These are phyloP conservation scores for Lepus europaeus DNA, from an alignment of 2,113 vertebrate species.

Conservation along the genomic window DNA sequence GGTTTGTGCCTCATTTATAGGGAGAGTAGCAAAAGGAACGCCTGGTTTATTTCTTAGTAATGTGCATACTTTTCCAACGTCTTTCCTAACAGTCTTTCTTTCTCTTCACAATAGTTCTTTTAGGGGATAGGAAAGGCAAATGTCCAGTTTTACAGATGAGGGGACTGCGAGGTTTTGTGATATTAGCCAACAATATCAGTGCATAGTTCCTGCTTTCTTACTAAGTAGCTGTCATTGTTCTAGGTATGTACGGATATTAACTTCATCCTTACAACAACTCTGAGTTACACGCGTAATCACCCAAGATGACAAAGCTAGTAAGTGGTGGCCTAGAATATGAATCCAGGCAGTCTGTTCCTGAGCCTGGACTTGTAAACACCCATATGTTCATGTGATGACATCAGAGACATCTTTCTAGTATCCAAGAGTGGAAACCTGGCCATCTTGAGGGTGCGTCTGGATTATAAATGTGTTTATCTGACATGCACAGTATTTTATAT, in stretches of 20 bases:
- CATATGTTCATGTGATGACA: background rate
- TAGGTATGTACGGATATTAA: background rate
- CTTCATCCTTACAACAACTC: background rate
- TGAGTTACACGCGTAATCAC: background rate
- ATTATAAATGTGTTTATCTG: conserved; percentile 4
- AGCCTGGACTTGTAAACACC: background rate
- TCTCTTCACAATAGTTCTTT: background rate
- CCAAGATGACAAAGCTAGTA: background rate
- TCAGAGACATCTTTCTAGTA: background rate
- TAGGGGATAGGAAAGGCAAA: background rate
- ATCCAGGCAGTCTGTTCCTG: background rate
- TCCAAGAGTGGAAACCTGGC: background rate
- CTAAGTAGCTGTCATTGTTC: background rate
- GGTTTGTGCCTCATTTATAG: background rate
- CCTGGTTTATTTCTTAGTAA: background rate
- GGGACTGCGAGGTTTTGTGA: background rate
- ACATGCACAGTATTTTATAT: background rate
- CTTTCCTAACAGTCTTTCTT: conserved; percentile 12
- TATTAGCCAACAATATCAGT: background rate
- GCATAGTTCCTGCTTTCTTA: background rate
- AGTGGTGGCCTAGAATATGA: background rate
- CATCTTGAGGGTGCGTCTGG: background rate
- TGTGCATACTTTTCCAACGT: background rate
- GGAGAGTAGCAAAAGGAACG: background rate
- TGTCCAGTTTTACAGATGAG: background rate